A percentile compares a stretch with the other conserved stretches of the same genome.
Evolutionary conservation across 2,797 vertebrate genomes (phyloP).

Genomic region (Choloepus didactylus): DNA sequence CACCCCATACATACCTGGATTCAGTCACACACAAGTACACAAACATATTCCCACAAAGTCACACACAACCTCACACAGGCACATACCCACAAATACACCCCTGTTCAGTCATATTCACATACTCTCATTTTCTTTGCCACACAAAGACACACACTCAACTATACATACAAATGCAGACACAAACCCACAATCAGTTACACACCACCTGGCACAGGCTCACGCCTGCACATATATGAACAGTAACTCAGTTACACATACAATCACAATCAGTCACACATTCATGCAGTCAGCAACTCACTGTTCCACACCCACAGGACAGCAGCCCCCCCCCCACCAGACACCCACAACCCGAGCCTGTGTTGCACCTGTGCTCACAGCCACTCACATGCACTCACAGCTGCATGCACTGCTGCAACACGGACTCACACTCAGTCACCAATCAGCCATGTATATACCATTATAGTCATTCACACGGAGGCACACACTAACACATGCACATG

Average conservation of each 20-base stretch:
- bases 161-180: not conserved
- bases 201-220: not conserved
- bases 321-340: not conserved
- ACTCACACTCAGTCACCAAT: not conserved
- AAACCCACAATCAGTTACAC: not conserved
- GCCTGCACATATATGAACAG: too few relatives aligned
- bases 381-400: fast-evolving
- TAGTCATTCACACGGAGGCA: not conserved
- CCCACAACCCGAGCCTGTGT: not conserved
- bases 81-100: not conserved
- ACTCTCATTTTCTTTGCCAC: not conserved
- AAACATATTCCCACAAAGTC: too few relatives aligned
- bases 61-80: not conserved
- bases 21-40: not conserved
- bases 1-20: not conserved
- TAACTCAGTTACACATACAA: too few relatives aligned
- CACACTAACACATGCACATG: not conserved
- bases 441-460: not conserved
- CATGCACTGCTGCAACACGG: fast-evolving
- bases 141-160: not conserved
- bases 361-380: too few relatives aligned
- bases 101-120: not conserved
- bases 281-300: not conserved
- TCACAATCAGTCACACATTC: not conserved
- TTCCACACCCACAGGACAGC: too few relatives aligned